Evolutionary conservation across 37 sponge, comb jelly and placozoan genomes (phyloP).

Genomic region (Tethya wilhelma): DNA sequence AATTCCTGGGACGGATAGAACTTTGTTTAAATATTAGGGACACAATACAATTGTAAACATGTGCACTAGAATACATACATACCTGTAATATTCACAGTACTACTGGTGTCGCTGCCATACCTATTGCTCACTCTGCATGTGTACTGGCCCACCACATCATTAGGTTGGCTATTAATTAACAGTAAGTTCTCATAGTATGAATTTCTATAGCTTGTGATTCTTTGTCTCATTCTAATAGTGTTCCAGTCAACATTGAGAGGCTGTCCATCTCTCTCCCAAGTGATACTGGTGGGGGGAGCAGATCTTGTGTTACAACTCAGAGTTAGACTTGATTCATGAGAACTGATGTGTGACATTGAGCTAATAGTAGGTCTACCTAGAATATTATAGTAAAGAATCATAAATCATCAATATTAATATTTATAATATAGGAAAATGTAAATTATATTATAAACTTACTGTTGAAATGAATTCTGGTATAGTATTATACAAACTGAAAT

Average conservation of each 20-base stretch:
- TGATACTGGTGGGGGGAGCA: background rate
- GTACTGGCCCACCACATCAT: background rate
- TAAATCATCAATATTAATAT: too few species aligned
- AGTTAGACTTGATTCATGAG: background rate
- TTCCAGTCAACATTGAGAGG: background rate
- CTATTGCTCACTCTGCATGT: background rate
- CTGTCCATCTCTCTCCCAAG: background rate
- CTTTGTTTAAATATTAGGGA: background rate
- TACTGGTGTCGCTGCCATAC: background rate
- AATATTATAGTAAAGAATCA: too few species aligned
- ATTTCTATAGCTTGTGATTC: background rate
- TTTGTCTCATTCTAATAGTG: background rate
- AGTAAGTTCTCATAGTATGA: background rate
- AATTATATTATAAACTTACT: too few species aligned
- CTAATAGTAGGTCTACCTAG: too few species aligned
- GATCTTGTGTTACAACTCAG: background rate
- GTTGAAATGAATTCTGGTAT: too few species aligned
- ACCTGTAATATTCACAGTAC: background rate
- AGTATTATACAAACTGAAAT: too few species aligned
- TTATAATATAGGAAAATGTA: too few species aligned
- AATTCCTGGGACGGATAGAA: too few species aligned
- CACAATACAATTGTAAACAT: background rate
- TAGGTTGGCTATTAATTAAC: background rate
- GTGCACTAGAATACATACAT: background rate
- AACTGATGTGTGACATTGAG: too few species aligned